Base-by-base conservation (phyloP, 2,113 vertebrate genomes). In the Podarcis raffonei region DNA sequence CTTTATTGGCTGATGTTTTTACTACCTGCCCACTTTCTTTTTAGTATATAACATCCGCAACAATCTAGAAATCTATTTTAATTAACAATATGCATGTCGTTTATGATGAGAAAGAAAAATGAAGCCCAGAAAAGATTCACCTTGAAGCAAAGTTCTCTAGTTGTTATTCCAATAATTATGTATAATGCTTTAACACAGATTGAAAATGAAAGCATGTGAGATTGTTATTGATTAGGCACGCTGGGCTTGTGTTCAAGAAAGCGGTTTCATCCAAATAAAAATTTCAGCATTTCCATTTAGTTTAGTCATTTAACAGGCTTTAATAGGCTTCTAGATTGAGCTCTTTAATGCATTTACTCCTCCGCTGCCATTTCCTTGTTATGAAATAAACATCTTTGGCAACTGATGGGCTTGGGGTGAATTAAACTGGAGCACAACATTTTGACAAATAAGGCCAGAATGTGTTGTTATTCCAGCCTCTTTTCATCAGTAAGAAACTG, bases 401-500 rank as follows among this genome's bases (percentile, higher is more conserved):
- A 79, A 48, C 39, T 83, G 62, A 78, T 69, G 39, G 39, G 81
- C 30, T 65, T 66, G 32, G 65, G 23, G 27, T 23, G 37, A 76
- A 11, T 84, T 0, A 37, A 27, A 6, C 35, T 84, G 66, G 35
- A 57, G 32, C 8, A 27, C 3, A n/a, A 71, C 72, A 1, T 22
- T 76, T 90, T 86, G 71, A 80, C 27, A 85, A 89, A 20, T 84
- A n/a, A 48, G 20, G 1, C 30, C 9, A 1, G 7, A 48, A 87
- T 7, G 22, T 35, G 20, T 74, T 81, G 23, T 84, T n/a, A n/a
- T 27, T 11, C 35, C 22, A 87, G 0, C 6, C n/a, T 79, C 1
- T 5, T 94, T 92, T 91, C 89, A 81, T 86, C 57, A 86, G 30
- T 59, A 22, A 69, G 11, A 69, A 81, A 13, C 18, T 53, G 18